A percentile compares a stretch with the other conserved stretches of the same genome.
These are phyloP conservation scores for Hippopotamus amphibius DNA, from an alignment of 2,113 vertebrate species.

Conservation along the genomic window DNA sequence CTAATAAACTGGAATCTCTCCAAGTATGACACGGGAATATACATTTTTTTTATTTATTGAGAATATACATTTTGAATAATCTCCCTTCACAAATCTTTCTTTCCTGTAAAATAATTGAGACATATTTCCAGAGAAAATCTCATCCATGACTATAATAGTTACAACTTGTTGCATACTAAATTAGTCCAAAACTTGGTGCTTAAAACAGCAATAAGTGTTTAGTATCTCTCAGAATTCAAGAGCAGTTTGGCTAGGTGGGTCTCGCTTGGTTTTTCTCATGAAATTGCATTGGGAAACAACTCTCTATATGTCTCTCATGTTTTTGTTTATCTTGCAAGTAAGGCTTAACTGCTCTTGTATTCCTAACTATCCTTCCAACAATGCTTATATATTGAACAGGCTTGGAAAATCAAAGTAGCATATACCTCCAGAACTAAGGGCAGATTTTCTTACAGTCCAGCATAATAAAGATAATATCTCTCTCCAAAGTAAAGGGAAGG, in stretches of 20 bases:
- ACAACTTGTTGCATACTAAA: neutral
- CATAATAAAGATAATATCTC: neutral
- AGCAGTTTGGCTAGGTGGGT: neutral
- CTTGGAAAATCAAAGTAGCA: neutral
- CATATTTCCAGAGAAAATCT: neutral
- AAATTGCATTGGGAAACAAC: neutral
- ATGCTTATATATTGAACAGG: neutral
- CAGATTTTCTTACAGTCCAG: neutral
- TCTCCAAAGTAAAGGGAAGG: neutral
- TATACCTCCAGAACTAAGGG: neutral
- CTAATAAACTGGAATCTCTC: neutral
- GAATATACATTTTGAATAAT: neutral
- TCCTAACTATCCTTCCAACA: neutral
- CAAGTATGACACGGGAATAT: neutral
- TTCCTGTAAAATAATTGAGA: neutral
- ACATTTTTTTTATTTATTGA: neutral
- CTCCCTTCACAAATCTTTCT: neutral
- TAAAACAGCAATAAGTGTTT: neutral
- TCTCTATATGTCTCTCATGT: neutral
- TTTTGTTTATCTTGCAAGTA: neutral
- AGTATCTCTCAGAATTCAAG: neutral
- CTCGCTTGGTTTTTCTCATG: neutral
- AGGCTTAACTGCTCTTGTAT: neutral
- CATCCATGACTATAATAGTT: neutral
- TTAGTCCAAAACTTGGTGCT: neutral